A percentile compares a stretch with the other conserved stretches of the same genome.
Evolutionary conservation across 2,888 invertebrate species (phyloP).

Genomic region (Noctua fimbriata): DNA sequence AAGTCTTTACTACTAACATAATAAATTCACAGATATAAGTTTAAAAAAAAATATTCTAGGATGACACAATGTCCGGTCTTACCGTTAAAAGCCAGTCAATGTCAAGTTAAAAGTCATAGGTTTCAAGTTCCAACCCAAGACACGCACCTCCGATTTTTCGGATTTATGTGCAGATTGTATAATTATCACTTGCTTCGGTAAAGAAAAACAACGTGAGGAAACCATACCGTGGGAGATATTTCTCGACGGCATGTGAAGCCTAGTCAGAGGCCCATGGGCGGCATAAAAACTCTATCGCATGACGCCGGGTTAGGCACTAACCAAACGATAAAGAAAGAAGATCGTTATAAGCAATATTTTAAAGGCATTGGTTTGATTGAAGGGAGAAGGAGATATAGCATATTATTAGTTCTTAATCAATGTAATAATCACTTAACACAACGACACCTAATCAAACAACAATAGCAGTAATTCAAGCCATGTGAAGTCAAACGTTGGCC

Average conservation of each 20-base stretch:
- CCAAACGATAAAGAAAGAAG: too few species aligned
- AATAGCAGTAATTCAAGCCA: slow-evolving; percentile 26
- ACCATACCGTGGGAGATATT: too few species aligned
- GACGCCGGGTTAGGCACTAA: too few species aligned
- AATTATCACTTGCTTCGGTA: too few species aligned
- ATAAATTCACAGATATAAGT: not conserved
- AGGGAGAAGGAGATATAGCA: not conserved
- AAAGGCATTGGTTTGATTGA: not conserved
- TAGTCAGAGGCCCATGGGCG: too few species aligned
- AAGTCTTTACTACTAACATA: not conserved
- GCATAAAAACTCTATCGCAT: too few species aligned
- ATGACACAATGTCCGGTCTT: not conserved
- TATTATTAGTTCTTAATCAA: not conserved
- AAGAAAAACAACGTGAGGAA: too few species aligned
- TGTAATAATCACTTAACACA: not conserved
- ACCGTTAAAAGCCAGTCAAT: not conserved
- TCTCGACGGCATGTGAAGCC: too few species aligned
- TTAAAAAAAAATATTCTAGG: not conserved
- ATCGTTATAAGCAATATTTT: not conserved
- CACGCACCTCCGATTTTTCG: too few species aligned
- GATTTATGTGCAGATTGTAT: too few species aligned
- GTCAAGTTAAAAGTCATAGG: too few species aligned
- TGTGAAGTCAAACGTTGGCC: slow-evolving; percentile 41
- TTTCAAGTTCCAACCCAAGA: too few species aligned
- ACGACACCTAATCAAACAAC: slow-evolving; percentile 13